Evolutionary conservation across 2,113 vertebrate genomes (phyloP).

Genomic region (Synodontis membranacea): DNA sequence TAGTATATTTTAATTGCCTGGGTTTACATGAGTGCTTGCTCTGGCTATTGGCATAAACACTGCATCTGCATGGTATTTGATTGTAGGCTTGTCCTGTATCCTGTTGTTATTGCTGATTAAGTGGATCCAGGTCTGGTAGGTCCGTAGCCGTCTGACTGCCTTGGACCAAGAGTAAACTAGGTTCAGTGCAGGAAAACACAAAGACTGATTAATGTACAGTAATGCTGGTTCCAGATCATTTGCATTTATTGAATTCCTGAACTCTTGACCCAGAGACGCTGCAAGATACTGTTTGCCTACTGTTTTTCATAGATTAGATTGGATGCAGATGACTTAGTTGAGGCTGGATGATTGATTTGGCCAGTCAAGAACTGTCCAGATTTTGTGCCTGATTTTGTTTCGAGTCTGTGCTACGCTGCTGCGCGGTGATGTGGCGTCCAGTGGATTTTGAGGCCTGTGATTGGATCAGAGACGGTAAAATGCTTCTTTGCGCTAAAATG

Average conservation of each 20-base stretch:
- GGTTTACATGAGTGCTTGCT: slow-evolving; percentile 27
- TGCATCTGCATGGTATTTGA: slow-evolving; percentile 3
- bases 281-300: background rate
- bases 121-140: slow-evolving; percentile 21
- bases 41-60: slow-evolving; percentile 23
- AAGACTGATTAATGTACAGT: too few species aligned
- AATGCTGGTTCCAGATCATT: background rate
- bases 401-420: background rate
- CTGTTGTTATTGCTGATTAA: slow-evolving; percentile 4
- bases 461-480: background rate
- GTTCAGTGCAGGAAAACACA: background rate
- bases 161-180: background rate
- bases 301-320: background rate
- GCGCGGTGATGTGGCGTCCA: background rate
- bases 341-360: background rate
- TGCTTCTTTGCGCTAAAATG: background rate
- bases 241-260: background rate
- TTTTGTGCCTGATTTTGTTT: background rate
- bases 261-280: background rate
- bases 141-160: background rate
- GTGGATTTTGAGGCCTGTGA: background rate
- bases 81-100: background rate
- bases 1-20: background rate
- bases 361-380: background rate
- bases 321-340: background rate